Base-by-base conservation (phyloP, 1,140 invertebrate genomes). In the Penaeus japonicus region DNA sequence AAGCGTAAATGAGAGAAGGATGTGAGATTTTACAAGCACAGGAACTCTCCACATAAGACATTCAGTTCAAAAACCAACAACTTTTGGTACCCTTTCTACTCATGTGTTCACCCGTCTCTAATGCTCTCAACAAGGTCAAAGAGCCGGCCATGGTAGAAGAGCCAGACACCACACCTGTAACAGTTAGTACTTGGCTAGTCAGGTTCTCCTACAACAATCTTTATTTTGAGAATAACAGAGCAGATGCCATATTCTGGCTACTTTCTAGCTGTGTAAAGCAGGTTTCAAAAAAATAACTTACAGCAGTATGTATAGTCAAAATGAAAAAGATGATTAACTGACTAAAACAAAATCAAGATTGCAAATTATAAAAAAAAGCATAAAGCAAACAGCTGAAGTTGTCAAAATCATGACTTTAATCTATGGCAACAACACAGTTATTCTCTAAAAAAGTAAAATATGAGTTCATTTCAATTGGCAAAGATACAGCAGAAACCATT, bases 61-160 rank as follows among this genome's bases (percentile, higher is more conserved):
- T 47, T 47, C 47, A 78, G 47, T 79, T 27, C 27, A 87, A 82
- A 82, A 81, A 73, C 47, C 24, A 73, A 54, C 22, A 79, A 17
- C 59, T 62, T 39, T 79, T 39, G 57, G 73, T 88, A 88, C 87
- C 87, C 87, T 88, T 88, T 88, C 87, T 83, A 39, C 73, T 83
- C 87, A 88, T 88, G 87, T 88, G 87, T 35, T 88, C 87, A 30
- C 87, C 87, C 30, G 87, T 73, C 81, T 88, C 87, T 83, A 88
- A 83, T 30, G 87, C 65, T 83, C 87, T 83, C 80, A 88, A 88
- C 75, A 88, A 78, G 62, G 87, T 88, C 39, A 88, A 86, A 80
- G 53, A 65, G 57, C 85, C 85, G 55, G 85, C 47, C 54, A 79
- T 57, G 80, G 62, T 55, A 39, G 70, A 57, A 22, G 87, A 80